These are phyloP conservation scores for Zonitis immaculata DNA, from an alignment of 2,888 invertebrate genomes.

Conservation along the genomic window DNA sequence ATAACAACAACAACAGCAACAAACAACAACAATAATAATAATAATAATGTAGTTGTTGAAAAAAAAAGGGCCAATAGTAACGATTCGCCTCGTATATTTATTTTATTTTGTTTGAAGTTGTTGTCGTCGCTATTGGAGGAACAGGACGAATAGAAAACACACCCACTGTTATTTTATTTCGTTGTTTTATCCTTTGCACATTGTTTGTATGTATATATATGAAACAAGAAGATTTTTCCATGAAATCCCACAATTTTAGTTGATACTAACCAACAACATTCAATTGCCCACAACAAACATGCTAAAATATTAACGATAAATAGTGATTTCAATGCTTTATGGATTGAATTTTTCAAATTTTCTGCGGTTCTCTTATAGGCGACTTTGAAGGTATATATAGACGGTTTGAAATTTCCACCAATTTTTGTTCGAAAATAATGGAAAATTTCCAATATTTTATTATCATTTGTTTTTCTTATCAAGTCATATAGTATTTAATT, in stretches of 20 bases:
- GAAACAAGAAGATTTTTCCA: background rate
- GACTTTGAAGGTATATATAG: background rate
- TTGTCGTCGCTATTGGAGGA: constrained; percentile 37
- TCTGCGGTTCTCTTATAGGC: no score
- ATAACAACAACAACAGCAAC: background rate
- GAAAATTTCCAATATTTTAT: background rate
- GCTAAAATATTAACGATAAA: no score
- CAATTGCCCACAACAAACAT: no score
- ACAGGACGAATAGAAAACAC: constrained; percentile 28
- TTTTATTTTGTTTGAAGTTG: constrained; percentile 38
- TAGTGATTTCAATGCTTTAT: background rate
- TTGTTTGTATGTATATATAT: no score
- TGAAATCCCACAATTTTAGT: no score
- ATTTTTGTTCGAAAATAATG: background rate
- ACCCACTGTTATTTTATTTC: constrained; percentile 30
- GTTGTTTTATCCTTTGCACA: constrained; percentile 9
- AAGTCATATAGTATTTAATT: background rate
- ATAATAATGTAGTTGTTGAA: background rate
- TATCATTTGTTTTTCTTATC: background rate
- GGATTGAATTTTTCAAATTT: no score
- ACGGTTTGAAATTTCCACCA: background rate
- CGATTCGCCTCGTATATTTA: constrained; percentile 30
- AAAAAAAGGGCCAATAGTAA: constrained; percentile 28
- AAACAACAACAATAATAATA: no score
- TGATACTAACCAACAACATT: no score